phyloP scores from a whole-genome alignment of 2,113 vertebrate genomes.

The Pampusana beccarii region DNA sequence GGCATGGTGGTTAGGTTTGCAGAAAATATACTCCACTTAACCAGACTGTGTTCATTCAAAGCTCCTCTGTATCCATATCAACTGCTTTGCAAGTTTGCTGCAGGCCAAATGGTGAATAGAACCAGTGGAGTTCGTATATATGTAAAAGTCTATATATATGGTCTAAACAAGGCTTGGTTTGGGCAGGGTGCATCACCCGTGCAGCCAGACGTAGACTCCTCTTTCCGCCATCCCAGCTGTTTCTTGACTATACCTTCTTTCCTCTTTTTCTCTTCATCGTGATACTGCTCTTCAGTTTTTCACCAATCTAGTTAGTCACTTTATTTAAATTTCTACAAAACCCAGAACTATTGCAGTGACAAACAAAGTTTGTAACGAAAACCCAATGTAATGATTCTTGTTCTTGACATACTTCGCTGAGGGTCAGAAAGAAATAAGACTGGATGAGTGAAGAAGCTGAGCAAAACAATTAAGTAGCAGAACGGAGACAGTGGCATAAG shows the following conservation, averaged over 20 bases:
- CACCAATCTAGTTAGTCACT: background rate
- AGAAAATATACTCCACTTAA: background rate
- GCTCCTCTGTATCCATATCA: background rate
- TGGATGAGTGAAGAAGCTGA: background rate
- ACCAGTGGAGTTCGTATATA: background rate
- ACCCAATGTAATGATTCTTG: background rate
- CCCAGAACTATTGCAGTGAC: background rate
- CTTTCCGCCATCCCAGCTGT: background rate
- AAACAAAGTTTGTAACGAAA: background rate
- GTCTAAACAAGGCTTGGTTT: background rate
- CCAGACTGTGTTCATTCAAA: background rate
- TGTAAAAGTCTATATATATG: background rate
- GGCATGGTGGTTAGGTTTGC: background rate
- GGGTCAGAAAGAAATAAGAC: background rate
- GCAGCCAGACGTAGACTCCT: background rate
- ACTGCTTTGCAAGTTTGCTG: background rate
- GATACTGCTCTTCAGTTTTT: background rate
- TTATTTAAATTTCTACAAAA: background rate
- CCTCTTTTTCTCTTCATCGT: background rate
- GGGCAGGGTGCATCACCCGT: background rate
- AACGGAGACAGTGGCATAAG: accelerated
- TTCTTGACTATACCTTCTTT: background rate
- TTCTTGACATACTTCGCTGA: background rate
- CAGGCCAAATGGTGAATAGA: background rate
- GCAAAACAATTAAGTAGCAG: background rate